A percentile compares a stretch with the other conserved stretches of the same genome.
These are phyloP conservation scores for Epinephelus coioides DNA, from an alignment of 2,797 vertebrate species.

Conservation along the genomic window DNA sequence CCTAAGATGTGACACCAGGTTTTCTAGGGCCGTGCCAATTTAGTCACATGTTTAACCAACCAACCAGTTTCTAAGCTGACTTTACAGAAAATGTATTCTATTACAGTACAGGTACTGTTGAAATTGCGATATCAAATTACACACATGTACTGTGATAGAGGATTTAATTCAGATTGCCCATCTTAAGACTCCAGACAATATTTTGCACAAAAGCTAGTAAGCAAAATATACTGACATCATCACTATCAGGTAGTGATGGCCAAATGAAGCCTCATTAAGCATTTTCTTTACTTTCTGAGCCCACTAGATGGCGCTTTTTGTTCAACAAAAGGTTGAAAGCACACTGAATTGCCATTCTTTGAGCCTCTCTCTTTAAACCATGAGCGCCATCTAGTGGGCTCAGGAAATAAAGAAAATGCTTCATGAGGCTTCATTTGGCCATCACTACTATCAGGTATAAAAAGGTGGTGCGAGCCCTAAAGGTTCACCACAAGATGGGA, in stretches of 20 bases:
- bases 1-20: too few species aligned
- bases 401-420: too few species aligned
- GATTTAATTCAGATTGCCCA: neutral
- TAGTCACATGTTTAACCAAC: too few species aligned
- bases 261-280: too few species aligned
- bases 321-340: too few species aligned
- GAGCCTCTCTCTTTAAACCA: too few species aligned
- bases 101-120: neutral
- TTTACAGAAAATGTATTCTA: neutral
- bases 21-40: neutral
- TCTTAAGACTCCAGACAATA: neutral
- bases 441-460: neutral
- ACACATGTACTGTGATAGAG: neutral
- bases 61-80: neutral
- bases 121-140: neutral
- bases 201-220: neutral
- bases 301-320: too few species aligned
- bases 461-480: neutral
- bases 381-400: too few species aligned
- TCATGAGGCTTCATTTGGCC: too few species aligned
- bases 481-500: neutral
- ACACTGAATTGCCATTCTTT: too few species aligned
- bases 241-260: neutral
- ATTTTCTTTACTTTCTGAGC: too few species aligned
- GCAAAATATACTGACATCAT: neutral